Percentiles rank a stretch among this genome's conserved stretches.
Evolutionary conservation across 2,888 invertebrate genomes (phyloP).

Genomic region (Seira sanloemensis): DNA sequence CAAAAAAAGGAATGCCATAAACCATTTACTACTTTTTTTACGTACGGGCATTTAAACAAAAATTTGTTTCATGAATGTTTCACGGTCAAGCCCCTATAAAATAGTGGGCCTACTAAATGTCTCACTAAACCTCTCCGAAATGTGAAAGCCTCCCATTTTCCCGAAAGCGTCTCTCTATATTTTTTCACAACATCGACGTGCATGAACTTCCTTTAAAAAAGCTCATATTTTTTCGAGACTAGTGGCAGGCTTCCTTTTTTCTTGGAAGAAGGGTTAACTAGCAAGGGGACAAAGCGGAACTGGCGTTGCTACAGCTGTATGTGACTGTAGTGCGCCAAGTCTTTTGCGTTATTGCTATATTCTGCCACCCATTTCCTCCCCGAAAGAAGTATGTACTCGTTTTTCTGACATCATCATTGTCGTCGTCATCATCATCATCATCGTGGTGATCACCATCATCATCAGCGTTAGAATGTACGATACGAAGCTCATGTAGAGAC

Average conservation of each 20-base stretch:
- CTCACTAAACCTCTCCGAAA: too few relatives aligned
- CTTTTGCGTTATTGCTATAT: conserved; percentile 34
- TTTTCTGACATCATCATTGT: conserved; percentile 42
- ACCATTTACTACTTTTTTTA: too few relatives aligned
- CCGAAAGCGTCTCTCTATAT: too few relatives aligned
- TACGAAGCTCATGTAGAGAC: conserved; percentile 49
- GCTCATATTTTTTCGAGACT: background rate
- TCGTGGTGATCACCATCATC: conserved; percentile 53
- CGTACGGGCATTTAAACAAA: too few relatives aligned
- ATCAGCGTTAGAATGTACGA: conserved; percentile 26
- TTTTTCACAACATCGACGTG: conserved; percentile 4
- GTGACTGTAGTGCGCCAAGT: conserved; percentile 21
- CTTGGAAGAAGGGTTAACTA: background rate
- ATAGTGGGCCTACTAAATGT: too few relatives aligned
- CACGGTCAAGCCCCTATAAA: too few relatives aligned
- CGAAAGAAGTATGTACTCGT: conserved; percentile 15
- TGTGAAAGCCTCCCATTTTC: too few relatives aligned
- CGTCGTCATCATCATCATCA: conserved; percentile 32
- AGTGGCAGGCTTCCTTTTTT: background rate
- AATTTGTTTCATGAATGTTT: too few relatives aligned
- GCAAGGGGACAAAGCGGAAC: background rate
- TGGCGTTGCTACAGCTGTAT: background rate
- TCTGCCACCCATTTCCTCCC: conserved; percentile 19
- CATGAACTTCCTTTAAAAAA: background rate
- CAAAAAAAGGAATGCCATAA: too few relatives aligned